Evolutionary conservation across 1,140 invertebrate genomes (phyloP), one percentile per base, ranked within the genome.

Genomic region (Drosophila baimaii): DNA sequence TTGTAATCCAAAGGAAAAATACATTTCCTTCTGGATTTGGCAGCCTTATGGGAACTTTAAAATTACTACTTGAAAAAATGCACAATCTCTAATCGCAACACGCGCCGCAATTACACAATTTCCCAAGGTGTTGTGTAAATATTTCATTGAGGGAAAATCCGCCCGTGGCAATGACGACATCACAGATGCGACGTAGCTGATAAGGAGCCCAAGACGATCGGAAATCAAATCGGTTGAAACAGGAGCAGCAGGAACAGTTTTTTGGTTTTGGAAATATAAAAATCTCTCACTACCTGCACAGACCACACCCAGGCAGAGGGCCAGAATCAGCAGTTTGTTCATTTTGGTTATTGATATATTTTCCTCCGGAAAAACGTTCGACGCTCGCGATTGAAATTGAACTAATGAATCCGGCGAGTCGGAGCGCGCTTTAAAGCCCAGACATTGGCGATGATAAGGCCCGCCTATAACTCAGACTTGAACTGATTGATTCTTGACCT

Each of bases 401-500:
- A 89, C 77, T 89, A 90, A 89, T 72, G 85, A 76, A 68, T 81
- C 39, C 33, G 47, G 33, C 66, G 70, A 15, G 23, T 23, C 54
- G 65, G 55, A 31, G 25, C 56, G 59, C 41, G 69, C 63, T 89
- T 89, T 90, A 80, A 81, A 90, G 80, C 71, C 64, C 81, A 62
- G 68, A 46, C 64, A 15, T 49, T 17, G 49, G 31, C 10, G 43
- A 39, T 35, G 68, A 47, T 76, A 68, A 70, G 61, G 27, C 49
- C 37, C 64, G 57, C 37, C 58, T 63, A 66, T 59, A 70, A 55
- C 23, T 56, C 54, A 81, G 65, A 76, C 81, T 90, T 84, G 78
- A 91, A 76, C 72, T 21, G 76, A 88, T 90, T 73, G 66, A 82
- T 81, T 76, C 76, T 90, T 90, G 89, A 90, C 89, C 89, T 89